Evolutionary conservation across 2,113 vertebrate species (phyloP).

Genomic region (Sphyrna mokarran): DNA sequence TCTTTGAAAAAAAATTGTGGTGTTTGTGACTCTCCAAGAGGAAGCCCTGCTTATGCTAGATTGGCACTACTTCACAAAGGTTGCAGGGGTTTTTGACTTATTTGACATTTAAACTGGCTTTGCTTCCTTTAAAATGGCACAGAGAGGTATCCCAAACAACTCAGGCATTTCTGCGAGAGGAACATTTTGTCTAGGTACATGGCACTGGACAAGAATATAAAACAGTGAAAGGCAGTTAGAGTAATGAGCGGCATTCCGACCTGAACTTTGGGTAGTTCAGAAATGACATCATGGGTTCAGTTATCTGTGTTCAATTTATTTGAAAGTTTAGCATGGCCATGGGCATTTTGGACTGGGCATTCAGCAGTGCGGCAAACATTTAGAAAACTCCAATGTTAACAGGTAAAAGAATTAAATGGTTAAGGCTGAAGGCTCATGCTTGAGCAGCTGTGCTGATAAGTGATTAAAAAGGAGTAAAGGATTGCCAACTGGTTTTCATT

Average conservation of each 20-base stretch:
- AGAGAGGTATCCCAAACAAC: background rate
- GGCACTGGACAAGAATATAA: background rate
- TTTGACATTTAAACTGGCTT: slow-evolving; percentile 1
- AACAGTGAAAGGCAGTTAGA: background rate
- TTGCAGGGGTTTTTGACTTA: background rate
- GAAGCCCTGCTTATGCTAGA: background rate
- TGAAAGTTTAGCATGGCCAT: background rate
- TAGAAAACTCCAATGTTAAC: background rate
- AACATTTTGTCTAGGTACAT: background rate
- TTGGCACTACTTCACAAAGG: background rate
- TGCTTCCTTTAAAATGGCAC: background rate
- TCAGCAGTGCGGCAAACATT: background rate
- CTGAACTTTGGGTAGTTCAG: background rate
- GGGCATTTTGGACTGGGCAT: background rate
- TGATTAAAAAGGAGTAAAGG: slow-evolving; percentile 64
- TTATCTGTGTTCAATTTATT: background rate
- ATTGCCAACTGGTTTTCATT: slow-evolving; percentile 98
- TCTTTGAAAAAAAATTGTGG: no score
- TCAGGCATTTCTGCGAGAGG: background rate
- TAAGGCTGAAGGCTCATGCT: slow-evolving; percentile 22
- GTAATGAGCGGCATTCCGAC: background rate
- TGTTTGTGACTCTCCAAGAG: background rate
- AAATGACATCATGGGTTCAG: background rate
- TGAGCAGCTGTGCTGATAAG: slow-evolving; percentile 38
- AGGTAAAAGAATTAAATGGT: slow-evolving; percentile 33